These are phyloP conservation scores for Orchesellides sinensis DNA, from an alignment of 2,888 invertebrate species.

Conservation along the genomic window DNA sequence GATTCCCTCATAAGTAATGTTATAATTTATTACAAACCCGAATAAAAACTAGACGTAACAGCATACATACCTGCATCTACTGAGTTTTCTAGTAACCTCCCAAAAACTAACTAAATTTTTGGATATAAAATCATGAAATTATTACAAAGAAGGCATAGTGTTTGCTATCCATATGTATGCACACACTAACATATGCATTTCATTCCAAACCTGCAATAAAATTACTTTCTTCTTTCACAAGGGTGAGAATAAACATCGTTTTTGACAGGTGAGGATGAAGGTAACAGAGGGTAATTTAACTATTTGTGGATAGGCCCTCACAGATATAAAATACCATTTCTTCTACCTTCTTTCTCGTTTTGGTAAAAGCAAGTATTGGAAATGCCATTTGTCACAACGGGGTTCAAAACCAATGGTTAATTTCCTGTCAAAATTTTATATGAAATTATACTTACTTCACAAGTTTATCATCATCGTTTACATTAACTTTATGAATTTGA, in stretches of 20 bases:
- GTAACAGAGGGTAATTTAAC: background rate
- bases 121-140: background rate
- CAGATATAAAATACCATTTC: background rate
- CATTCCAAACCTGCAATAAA: background rate
- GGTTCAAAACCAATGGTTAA: conserved; percentile 43
- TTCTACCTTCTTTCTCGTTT: conserved; percentile 9
- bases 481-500: too few relatives aligned
- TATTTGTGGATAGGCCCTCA: background rate
- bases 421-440: conserved; percentile 48
- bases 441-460: conserved; percentile 26
- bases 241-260: conserved; percentile 35
- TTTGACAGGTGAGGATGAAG: conserved; percentile 36
- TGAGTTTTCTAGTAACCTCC: conserved; percentile 33
- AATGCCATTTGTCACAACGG: conserved; percentile 61
- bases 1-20: too few relatives aligned
- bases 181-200: background rate
- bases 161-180: background rate
- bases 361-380: conserved; percentile 52
- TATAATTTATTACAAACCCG: too few relatives aligned
- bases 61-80: too few relatives aligned
- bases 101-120: conserved; percentile 10
- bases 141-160: too few relatives aligned
- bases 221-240: conserved; percentile 39
- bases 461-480: conserved; percentile 13
- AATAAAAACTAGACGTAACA: too few relatives aligned